Conservation (phyloP, 2,888 invertebrate species). For the Latrodectus hesperus region DNA sequence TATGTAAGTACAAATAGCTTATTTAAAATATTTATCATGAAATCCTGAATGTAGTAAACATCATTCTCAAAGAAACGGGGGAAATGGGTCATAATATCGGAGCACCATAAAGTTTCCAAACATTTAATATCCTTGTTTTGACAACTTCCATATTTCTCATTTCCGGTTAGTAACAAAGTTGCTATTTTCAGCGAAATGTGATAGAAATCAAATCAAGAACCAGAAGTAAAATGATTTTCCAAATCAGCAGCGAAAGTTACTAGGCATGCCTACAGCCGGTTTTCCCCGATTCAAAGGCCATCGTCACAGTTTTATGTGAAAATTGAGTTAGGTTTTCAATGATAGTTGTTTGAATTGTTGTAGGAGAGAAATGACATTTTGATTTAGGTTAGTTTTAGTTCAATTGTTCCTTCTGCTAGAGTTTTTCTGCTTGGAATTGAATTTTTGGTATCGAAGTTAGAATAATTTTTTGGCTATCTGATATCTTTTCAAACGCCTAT, state of each 20-base stretch:
- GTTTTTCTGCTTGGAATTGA: too few relatives aligned
- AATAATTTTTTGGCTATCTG: too few relatives aligned
- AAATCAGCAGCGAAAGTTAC: slow-evolving; percentile 34
- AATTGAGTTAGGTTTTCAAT: slow-evolving; percentile 30
- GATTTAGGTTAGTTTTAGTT: too few relatives aligned
- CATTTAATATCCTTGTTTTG: slow-evolving; percentile 44
- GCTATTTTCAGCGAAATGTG: slow-evolving; percentile 51
- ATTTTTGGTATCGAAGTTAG: too few relatives aligned
- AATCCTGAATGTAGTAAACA: too few relatives aligned
- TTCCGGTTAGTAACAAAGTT: slow-evolving; percentile 53
- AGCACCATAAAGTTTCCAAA: not conserved
- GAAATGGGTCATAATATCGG: too few relatives aligned
- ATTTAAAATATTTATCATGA: too few relatives aligned
- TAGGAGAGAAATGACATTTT: not conserved
- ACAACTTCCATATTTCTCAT: slow-evolving; percentile 60
- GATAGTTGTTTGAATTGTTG: not conserved
- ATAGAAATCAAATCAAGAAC: slow-evolving; percentile 58
- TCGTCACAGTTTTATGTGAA: slow-evolving; percentile 13
- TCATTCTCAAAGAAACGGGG: too few relatives aligned
- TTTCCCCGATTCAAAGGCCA: slow-evolving; percentile 21
- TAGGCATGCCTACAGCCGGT: slow-evolving; percentile 24
- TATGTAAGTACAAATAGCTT: too few relatives aligned
- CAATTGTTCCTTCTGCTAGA: too few relatives aligned
- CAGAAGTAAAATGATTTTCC: slow-evolving; percentile 37
- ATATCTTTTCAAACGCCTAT: too few relatives aligned